Conservation (phyloP, 2,113 vertebrate genomes). For the rabbit (Oryctolagus cuniculus) region DNA sequence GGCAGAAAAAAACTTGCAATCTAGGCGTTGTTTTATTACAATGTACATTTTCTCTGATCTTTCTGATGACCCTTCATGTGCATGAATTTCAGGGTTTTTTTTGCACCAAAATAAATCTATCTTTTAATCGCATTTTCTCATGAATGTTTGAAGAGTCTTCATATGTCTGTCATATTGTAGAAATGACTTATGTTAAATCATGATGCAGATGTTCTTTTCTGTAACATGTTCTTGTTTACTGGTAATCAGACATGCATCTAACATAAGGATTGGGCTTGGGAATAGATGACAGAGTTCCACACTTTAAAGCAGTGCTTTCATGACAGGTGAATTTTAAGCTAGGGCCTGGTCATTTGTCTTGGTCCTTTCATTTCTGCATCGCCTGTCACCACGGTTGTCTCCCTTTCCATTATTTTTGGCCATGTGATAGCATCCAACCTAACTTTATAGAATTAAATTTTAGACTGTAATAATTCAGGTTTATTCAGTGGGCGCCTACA, state of each 20-base stretch:
- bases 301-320: background rate
- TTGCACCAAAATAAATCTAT: no score
- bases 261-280: background rate
- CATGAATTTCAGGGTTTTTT: no score
- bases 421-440: background rate
- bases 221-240: slow-evolving; percentile 16
- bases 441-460: slow-evolving; percentile 8
- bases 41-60: no score
- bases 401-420: slow-evolving; percentile 48
- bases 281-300: background rate
- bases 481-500: background rate
- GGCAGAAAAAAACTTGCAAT: no score
- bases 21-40: no score
- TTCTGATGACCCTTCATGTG: no score
- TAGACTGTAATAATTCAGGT: slow-evolving; percentile 47
- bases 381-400: background rate
- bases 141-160: no score
- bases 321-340: background rate
- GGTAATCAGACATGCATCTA: background rate
- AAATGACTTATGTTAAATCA: slow-evolving; percentile 11
- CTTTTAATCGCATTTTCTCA: no score
- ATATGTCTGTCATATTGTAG: background rate
- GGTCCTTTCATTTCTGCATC: background rate
- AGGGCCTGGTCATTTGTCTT: background rate
- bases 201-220: background rate